phyloP scores from a whole-genome alignment of 92 coral and sea anemone genomes.

The Montipora capitata region DNA sequence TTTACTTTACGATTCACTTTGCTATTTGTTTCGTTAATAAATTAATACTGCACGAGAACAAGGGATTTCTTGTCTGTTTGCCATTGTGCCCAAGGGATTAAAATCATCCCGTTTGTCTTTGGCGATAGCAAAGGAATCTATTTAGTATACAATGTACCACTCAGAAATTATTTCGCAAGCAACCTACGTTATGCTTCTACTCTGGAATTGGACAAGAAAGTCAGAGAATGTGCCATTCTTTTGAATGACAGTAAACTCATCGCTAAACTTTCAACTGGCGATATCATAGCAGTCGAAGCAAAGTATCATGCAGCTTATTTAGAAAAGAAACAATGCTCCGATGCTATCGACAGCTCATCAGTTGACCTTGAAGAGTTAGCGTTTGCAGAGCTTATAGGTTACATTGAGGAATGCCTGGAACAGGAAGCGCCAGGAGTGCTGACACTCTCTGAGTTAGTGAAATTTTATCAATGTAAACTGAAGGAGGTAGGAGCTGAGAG shows the following conservation, averaged over 20 bases:
- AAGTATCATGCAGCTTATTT: constrained; percentile 69
- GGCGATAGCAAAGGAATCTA: too few relatives aligned
- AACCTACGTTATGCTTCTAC: constrained; percentile 72
- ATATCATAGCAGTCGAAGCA: constrained; percentile 75
- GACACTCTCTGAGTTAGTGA: constrained; percentile 64
- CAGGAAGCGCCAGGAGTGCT: constrained; percentile 52
- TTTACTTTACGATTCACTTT: too few relatives aligned
- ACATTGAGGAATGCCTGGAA: constrained; percentile 74
- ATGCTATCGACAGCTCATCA: constrained; percentile 43
- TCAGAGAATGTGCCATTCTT: constrained; percentile 35
- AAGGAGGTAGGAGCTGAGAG: constrained; percentile 61
- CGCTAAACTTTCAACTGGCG: constrained; percentile 68
- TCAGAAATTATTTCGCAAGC: constrained; percentile 15
- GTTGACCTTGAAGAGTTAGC: constrained; percentile 70
- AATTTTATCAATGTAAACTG: constrained; percentile 49
- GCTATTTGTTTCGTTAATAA: too few relatives aligned
- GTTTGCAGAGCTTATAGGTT: constrained; percentile 75
- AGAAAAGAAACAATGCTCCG: constrained; percentile 44
- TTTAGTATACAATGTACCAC: too few relatives aligned
- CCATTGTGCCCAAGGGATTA: too few relatives aligned
- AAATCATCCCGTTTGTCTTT: too few relatives aligned
- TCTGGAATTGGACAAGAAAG: constrained; percentile 64
- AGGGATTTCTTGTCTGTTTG: too few relatives aligned
- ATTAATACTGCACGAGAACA: too few relatives aligned
- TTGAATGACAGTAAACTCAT: constrained; percentile 19